Conservation (phyloP, 2,113 vertebrate genomes). For the Marmota flaviventris region DNA sequence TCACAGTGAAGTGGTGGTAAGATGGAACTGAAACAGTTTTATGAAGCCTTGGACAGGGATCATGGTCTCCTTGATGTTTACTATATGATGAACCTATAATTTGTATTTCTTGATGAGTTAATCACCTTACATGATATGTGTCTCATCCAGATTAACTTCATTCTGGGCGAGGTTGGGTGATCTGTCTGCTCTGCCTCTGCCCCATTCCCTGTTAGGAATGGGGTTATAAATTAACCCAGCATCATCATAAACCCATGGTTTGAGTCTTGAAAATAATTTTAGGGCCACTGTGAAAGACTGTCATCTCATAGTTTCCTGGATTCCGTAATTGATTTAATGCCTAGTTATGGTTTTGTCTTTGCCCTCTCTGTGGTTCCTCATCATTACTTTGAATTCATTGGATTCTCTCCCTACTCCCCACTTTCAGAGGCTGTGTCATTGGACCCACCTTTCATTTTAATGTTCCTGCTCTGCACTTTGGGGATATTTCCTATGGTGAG, state of each 20-base stretch:
- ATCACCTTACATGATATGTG: background rate
- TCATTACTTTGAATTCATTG: background rate
- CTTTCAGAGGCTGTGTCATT: conserved; percentile 91
- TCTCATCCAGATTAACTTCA: background rate
- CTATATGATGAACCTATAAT: background rate
- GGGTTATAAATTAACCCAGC: background rate
- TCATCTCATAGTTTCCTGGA: background rate
- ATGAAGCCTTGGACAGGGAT: background rate
- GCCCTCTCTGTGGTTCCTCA: background rate
- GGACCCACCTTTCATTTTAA: conserved; percentile 91
- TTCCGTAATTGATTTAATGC: background rate
- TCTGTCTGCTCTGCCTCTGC: background rate
- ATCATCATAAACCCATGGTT: conserved; percentile 59
- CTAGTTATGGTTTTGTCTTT: background rate
- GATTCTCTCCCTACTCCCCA: background rate
- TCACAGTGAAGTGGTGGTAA: background rate
- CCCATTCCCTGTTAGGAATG: background rate
- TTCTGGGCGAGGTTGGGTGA: background rate
- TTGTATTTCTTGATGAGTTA: conserved; percentile 30
- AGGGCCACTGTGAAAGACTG: background rate
- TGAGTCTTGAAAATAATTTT: conserved; percentile 68
- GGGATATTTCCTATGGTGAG: conserved; percentile 94
- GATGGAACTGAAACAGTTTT: background rate
- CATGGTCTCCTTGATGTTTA: background rate
- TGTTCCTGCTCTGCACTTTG: conserved; percentile 90